Evolutionary conservation across 2,797 vertebrate genomes (phyloP), one percentile per base, ranked within the genome.

Genomic region (Phrynocephalus vlangalii): DNA sequence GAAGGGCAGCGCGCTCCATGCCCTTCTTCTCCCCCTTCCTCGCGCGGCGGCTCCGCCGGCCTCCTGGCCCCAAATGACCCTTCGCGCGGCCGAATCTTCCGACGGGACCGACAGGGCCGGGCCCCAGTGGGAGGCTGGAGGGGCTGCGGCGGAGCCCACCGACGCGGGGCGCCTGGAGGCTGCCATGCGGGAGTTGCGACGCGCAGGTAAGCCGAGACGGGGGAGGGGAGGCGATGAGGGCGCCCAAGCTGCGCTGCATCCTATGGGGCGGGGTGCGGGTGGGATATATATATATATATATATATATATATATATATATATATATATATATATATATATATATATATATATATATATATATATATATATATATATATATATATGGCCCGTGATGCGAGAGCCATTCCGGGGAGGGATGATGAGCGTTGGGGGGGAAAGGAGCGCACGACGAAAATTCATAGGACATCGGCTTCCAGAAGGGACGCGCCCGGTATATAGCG

Each of bases 61-160:
- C 28, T 6, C 82, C 77, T 87, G 87, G 86, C 91, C 91, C 70
- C 93, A 44, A 60, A 95, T 95, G 94, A 95, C 95, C 94, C 94
- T 95, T 88, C 94, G 92, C 92, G 92, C 94, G 89, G 90, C 91
- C 81, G 89, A 90, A 91, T 81, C 94, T 91, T 95, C 95, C 91
- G 95, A 96, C 94, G 94, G 94, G 88, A 88, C 94, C 86, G 95
- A 95, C 83, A 88, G 94, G 86, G 83, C 94, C 48, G 92, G 63
- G 82, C 75, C 90, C 86, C 93, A 87, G 60, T 90, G 92, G 93
- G 84, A 28, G 79, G 79, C 79, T 18, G 82, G 13, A 9, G 30
- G 80, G 60, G 71, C 76, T 1, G 78, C 70, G 75, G 44, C 87
- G 60, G 93, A 93, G 86, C 70, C 79, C 80, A n/a, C 90, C 78